Evolutionary conservation across 2,888 invertebrate species (phyloP), one percentile per base, ranked within the genome.

Genomic region (Caenorhabditis imperialis): DNA sequence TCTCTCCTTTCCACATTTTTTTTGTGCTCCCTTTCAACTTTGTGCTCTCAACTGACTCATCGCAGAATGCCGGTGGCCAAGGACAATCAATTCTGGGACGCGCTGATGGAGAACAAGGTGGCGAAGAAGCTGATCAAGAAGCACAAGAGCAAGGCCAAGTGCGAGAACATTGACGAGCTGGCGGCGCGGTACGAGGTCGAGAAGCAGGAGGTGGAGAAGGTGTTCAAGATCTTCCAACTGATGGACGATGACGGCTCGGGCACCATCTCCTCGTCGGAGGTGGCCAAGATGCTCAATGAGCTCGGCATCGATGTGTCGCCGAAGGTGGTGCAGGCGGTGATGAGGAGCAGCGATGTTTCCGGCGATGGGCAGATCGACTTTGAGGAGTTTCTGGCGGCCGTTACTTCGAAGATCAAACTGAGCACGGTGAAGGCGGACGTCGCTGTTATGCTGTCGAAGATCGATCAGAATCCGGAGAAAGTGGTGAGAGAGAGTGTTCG

Each of bases 321-420:
- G 16, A 82, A 82, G 61, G 83, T 83, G 14, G 81, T 81, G 20
- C 83, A 83, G 51, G 83, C 83, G 7, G 83, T 81, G 14, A 83
- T 83, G 83, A 53, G 83, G 45, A 76, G 75, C n/a, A 77, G 77
- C 18, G 81, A 81, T 57, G 75, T 75, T 45, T 73, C 70, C 47
- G 83, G 83, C 14, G 83, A 83, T 47, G 83, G 83, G 25, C 81
- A 81, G 33, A 83, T 83, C 42, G 80, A 83, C 61, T 83, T 83
- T 48, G 81, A 81, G 25, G 83, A 83, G 25, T 83, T 83, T 58
- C 60, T 83, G 16, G 78, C 79, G 1, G 80, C 81, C 8, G 80
- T 83, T 20, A 81, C 81, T 6, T 77, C 78, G 8, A 83, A 83
- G 54, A 80, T 81, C 23, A 81, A 81, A 67, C 62, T 80, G 65